Percentiles rank a stretch among this genome's conserved stretches.
phyloP scores from a whole-genome alignment of 2,888 invertebrate species.

The Amphiduros pacificus region DNA sequence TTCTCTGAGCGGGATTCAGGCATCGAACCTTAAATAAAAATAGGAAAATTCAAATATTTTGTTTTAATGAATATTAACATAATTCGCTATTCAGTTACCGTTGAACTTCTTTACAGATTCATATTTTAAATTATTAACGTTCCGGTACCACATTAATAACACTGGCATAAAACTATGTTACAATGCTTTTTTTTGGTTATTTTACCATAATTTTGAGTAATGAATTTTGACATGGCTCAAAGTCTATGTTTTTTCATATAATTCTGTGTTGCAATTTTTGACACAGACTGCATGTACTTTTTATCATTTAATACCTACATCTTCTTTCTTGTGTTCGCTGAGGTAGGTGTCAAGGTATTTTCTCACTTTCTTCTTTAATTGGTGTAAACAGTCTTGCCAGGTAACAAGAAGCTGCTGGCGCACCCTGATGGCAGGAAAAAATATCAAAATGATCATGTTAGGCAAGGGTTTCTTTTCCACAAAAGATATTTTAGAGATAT shows the following conservation, averaged over 20 bases:
- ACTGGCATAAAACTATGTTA: too few relatives aligned
- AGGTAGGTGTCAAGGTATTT: conserved; percentile 18
- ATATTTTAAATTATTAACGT: too few relatives aligned
- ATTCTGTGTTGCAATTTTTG: background rate
- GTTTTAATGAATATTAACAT: too few relatives aligned
- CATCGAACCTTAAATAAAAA: conserved; percentile 9
- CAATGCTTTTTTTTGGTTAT: too few relatives aligned
- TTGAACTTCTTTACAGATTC: too few relatives aligned
- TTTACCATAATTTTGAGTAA: too few relatives aligned
- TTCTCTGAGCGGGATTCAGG: conserved; percentile 21
- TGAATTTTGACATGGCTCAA: too few relatives aligned
- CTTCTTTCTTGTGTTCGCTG: conserved; percentile 14
- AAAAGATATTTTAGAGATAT: background rate
- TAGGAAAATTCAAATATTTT: too few relatives aligned
- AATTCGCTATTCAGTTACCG: too few relatives aligned
- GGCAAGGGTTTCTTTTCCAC: background rate
- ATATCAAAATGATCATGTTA: background rate
- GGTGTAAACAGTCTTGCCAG: conserved; percentile 23
- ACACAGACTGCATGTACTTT: background rate
- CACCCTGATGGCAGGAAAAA: conserved; percentile 19
- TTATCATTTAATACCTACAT: conserved; percentile 10
- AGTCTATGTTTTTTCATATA: background rate
- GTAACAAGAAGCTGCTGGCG: conserved; percentile 26
- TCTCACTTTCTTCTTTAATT: conserved; percentile 11
- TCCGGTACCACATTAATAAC: too few relatives aligned